Base-by-base conservation (phyloP, 2,797 vertebrate genomes). In the Cryptoblepharus egeriae region DNA sequence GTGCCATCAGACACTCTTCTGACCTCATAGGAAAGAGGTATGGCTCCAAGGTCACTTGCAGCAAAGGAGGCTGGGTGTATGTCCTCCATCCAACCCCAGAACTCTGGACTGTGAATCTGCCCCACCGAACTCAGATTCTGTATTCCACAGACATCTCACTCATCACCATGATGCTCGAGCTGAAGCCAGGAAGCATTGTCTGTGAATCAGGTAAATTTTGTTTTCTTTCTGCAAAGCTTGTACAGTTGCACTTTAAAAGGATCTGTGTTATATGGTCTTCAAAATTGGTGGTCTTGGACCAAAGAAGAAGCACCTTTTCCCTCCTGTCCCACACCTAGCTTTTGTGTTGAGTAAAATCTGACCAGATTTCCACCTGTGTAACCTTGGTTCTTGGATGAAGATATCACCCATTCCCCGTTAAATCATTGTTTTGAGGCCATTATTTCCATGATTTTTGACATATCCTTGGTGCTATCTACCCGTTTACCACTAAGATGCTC, bases 131-230 rank as follows among this genome's bases (percentile, higher is more conserved):
- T 0, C 99, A 99, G 93, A 99, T 99, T 90, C 97, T 99, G 26
- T 99, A 99, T 95, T 97, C 97, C 78, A 98, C 98, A 0, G 99
- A 99, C 94, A 99, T 99, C 67, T 97, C 98, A 79, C 95, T 97
- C 85, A 97, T 99, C 93, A 98, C 97, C 85, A 97, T 99, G 97
- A 99, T 99, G 98, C 92, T 99, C 91, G 98, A 99, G 88, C 96
- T 99, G 82, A 98, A 98, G 90, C 99, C 99, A 0, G 98, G 98
- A 42, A 97, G 97, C 0, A 85, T 99, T 68, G 98, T 99, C 79
- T 99, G 98, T 32, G 99, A 99, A 93, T 99, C 98, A 74, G 99
- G 98, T 99, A 95, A 49, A 95, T 92, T 67, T n/a, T n/a, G n/a
- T n/a, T 84, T 72, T 39, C 24, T 68, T 84, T 35, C 75, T 82